Evolutionary conservation across 2,113 vertebrate species (phyloP).

Genomic region (Dascyllus trimaculatus): DNA sequence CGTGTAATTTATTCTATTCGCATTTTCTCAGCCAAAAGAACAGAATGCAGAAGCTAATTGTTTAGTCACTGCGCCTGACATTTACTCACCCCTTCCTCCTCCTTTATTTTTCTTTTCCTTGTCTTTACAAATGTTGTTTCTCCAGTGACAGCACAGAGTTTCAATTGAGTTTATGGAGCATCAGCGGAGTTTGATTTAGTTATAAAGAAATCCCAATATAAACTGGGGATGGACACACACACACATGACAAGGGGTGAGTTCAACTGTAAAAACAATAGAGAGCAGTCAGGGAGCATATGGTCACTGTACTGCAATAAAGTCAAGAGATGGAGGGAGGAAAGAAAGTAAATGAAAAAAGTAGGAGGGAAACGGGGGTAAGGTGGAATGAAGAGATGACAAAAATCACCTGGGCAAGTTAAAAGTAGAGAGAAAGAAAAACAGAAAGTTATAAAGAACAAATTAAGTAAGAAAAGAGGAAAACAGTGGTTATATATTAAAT

Average conservation of each 20-base stretch:
- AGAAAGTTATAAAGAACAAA: background rate
- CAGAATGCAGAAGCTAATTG: conserved; percentile 1
- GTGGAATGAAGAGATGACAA: background rate
- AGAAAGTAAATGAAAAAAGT: conserved; percentile 30
- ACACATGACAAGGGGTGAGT: conserved; percentile 24
- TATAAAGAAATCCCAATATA: conserved; percentile 71
- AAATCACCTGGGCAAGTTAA: background rate
- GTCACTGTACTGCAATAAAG: conserved; percentile 55
- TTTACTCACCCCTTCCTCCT: conserved; percentile 1
- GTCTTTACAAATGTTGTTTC: conserved; percentile 51
- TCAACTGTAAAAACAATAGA: conserved; percentile 51
- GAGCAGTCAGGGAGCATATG: conserved; percentile 36
- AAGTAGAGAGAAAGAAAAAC: background rate
- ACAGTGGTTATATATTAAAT: too few relatives aligned
- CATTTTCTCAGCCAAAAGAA: conserved; percentile 5
- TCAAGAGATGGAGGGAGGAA: conserved; percentile 18
- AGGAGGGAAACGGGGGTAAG: background rate
- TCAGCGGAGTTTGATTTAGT: conserved; percentile 62
- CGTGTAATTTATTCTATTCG: background rate
- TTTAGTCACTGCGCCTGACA: conserved; percentile 40
- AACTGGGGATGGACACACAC: conserved; percentile 28
- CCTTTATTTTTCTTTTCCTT: conserved; percentile 26
- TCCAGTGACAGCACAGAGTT: conserved; percentile 39
- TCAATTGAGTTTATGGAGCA: conserved; percentile 55
- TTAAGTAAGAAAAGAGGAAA: too few relatives aligned